Percentiles rank a stretch among this genome's conserved stretches.
Evolutionary conservation across 2,888 invertebrate genomes (phyloP).

Genomic region (Drosophila affinis): DNA sequence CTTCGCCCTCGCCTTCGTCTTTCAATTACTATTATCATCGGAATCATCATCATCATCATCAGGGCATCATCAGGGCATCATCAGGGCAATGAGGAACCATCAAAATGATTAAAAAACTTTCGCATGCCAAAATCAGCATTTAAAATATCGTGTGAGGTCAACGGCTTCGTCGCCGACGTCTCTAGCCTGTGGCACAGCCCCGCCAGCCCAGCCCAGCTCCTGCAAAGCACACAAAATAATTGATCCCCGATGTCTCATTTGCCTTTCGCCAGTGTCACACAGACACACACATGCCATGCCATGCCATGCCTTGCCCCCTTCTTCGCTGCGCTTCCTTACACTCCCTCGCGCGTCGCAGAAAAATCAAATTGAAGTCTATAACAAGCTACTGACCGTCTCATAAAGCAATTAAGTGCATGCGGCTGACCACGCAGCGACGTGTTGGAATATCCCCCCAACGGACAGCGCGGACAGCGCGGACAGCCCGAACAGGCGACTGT

Average conservation of each 20-base stretch:
- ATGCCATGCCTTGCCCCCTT: background rate
- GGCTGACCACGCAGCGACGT: conserved; percentile 81
- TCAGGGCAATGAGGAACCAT: conserved; percentile 37
- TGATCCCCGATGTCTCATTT: conserved; percentile 78
- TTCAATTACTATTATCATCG: conserved; percentile 3
- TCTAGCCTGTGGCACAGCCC: conserved; percentile 58
- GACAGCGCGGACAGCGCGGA: conserved; percentile 30
- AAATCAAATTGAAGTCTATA: conserved; percentile 81
- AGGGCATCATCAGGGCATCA: conserved; percentile 34
- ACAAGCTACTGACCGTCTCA: conserved; percentile 81
- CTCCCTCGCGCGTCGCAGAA: conserved; percentile 52
- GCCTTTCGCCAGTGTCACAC: conserved; percentile 8
- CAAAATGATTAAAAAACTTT: conserved; percentile 74
- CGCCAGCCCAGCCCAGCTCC: background rate
- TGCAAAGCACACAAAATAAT: conserved; percentile 63
- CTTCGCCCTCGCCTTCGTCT: background rate
- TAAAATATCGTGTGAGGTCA: conserved; percentile 62
- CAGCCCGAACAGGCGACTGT: conserved; percentile 14
- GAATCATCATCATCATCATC: conserved; percentile 25
- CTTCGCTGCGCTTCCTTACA: background rate
- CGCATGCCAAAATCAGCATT: conserved; percentile 60
- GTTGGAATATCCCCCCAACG: conserved; percentile 63
- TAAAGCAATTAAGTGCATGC: conserved; percentile 84
- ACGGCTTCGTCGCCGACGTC: conserved; percentile 53
- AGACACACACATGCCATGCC: conserved; percentile 9